These are phyloP conservation scores for Rhinogobio ventralis DNA, from an alignment of 2,797 vertebrate genomes.

Conservation along the genomic window DNA sequence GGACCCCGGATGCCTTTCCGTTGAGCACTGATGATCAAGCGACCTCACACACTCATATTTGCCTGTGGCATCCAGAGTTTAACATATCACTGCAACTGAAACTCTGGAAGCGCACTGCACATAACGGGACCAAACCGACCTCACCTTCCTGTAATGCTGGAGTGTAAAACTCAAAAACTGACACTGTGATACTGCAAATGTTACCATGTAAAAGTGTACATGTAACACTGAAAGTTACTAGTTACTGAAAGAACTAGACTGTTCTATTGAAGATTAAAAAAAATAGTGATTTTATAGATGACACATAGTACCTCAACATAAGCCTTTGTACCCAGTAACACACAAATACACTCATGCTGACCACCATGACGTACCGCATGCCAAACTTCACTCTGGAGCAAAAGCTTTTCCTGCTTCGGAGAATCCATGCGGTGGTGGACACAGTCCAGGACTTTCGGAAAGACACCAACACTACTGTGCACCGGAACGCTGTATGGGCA, in stretches of 20 bases:
- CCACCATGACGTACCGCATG: conserved; percentile 65
- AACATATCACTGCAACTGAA: conserved; percentile 29
- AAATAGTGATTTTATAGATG: too few species aligned
- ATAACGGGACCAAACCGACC: conserved; percentile 16
- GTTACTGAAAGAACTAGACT: neutral
- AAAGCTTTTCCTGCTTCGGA: conserved; percentile 66
- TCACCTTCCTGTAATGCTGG: neutral
- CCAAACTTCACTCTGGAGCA: conserved; percentile 68
- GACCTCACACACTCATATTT: neutral
- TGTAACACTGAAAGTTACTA: neutral
- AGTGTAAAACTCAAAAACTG: conserved; percentile 2
- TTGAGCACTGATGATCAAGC: neutral
- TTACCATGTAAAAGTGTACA: neutral
- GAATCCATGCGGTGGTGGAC: conserved; percentile 67
- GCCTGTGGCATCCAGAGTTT: conserved; percentile 26
- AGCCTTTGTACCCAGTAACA: neutral
- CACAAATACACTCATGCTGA: conserved; percentile 54
- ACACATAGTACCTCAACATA: conserved; percentile 12
- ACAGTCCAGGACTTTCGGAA: conserved; percentile 69
- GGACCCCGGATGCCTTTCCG: neutral
- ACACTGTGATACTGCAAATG: conserved; percentile 18
- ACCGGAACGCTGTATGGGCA: conserved; percentile 66
- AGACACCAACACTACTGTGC: conserved; percentile 68
- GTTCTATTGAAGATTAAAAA: neutral
- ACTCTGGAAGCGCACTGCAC: neutral